Evolutionary conservation across 2,113 vertebrate species (phyloP).

Genomic region (Emydura subglobosa): DNA sequence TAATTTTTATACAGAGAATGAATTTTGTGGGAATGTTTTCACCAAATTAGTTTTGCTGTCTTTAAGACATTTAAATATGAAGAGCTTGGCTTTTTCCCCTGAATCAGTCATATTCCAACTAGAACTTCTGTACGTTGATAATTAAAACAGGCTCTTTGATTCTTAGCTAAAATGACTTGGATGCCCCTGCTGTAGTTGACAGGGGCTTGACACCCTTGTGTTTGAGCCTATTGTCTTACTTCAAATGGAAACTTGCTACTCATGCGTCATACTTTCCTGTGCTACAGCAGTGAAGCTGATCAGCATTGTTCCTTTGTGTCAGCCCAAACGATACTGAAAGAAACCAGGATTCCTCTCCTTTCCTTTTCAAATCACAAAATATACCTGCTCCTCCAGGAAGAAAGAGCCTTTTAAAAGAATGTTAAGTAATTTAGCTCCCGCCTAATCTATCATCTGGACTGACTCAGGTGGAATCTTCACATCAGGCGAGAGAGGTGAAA

Average conservation of each 20-base stretch:
- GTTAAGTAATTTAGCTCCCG: accelerated
- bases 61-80: neutral
- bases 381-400: neutral
- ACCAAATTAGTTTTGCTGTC: neutral
- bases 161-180: neutral
- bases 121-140: accelerated
- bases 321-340: neutral
- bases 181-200: accelerated
- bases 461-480: neutral
- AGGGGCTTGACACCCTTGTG: accelerated
- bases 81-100: too few species aligned
- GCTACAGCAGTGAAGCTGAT: neutral
- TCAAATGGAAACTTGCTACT: accelerated
- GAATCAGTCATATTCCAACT: neutral
- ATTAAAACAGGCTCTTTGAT: neutral
- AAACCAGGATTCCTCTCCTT: neutral
- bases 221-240: accelerated
- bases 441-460: neutral
- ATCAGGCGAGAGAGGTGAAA: neutral
- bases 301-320: neutral
- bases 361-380: accelerated
- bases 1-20: neutral
- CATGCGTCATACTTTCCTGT: neutral
- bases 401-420: neutral
- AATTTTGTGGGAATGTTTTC: neutral